Evolutionary conservation across 2,888 invertebrate species (phyloP).

Genomic region (Oxystoma pomonae): DNA sequence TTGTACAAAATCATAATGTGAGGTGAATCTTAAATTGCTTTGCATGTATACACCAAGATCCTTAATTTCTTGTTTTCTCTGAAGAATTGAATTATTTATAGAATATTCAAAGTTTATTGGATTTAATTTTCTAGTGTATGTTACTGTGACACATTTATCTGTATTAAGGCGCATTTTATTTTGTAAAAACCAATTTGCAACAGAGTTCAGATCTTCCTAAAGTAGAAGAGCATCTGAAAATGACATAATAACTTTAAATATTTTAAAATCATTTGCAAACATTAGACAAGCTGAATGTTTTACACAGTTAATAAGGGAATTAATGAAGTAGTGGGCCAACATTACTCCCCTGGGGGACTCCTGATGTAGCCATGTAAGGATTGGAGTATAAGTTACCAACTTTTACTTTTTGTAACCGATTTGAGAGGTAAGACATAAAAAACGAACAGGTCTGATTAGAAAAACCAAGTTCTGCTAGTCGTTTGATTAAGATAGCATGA

Average conservation of each 20-base stretch:
- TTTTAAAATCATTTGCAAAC: too few species aligned
- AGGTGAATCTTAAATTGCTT: too few species aligned
- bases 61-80: too few species aligned
- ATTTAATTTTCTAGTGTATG: neutral
- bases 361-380: neutral
- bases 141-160: neutral
- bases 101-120: neutral
- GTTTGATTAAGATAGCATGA: neutral
- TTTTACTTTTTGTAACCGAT: neutral
- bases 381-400: neutral
- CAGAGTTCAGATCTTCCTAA: neutral
- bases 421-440: neutral
- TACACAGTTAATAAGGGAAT: too few species aligned
- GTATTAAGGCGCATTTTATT: conserved; percentile 2
- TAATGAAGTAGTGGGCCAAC: neutral
- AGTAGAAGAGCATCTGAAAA: neutral
- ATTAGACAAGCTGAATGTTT: too few species aligned
- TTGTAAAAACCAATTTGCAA: conserved; percentile 1
- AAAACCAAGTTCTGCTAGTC: neutral
- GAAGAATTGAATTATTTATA: too few species aligned
- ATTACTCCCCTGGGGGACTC: neutral
- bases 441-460: neutral
- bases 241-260: neutral
- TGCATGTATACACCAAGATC: too few species aligned
- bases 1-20: too few species aligned